These are phyloP conservation scores for Cryptus armator DNA, from an alignment of 2,888 invertebrate genomes.

Conservation along the genomic window DNA sequence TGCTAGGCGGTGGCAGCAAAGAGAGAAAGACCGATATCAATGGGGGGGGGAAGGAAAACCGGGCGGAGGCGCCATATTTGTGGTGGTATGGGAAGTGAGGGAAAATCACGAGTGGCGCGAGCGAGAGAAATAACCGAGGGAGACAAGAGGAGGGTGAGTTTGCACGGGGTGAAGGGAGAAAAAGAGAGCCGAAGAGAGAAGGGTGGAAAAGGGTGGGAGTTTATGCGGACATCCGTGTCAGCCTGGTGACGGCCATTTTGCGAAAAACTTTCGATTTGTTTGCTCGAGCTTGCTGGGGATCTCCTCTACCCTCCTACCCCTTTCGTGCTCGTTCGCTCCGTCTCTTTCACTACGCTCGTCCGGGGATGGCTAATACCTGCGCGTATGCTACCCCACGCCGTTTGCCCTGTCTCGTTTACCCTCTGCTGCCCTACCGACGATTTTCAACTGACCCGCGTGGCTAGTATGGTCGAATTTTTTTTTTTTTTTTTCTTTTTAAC, in stretches of 20 bases:
- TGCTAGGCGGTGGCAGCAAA: conserved; percentile 30
- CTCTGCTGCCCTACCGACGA: conserved; percentile 52
- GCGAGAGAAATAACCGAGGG: conserved; percentile 66
- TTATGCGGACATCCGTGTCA: conserved; percentile 84
- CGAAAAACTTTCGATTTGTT: conserved; percentile 84
- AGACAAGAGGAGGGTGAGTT: conserved; percentile 71
- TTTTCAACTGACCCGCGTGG: conserved; percentile 51
- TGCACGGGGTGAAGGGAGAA: conserved; percentile 65
- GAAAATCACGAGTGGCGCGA: conserved; percentile 84
- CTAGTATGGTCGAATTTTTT: background rate
- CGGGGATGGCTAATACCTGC: conserved; percentile 81
- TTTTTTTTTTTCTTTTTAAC: background rate
- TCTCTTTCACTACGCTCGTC: conserved; percentile 62
- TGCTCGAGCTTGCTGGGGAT: conserved; percentile 67
- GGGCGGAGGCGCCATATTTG: conserved; percentile 85
- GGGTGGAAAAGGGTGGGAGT: conserved; percentile 73
- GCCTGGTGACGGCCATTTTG: conserved; percentile 85
- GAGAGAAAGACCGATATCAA: conserved; percentile 50
- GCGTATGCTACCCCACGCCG: conserved; percentile 77
- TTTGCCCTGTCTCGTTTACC: conserved; percentile 68
- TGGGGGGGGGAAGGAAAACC: conserved; percentile 81
- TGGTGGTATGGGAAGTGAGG: conserved; percentile 83
- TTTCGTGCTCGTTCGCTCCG: conserved; percentile 72
- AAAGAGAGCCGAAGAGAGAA: conserved; percentile 57
- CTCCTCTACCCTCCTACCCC: conserved; percentile 56